phyloP scores from a whole-genome alignment of 2,113 vertebrate genomes.

The Excalfactoria chinensis region DNA sequence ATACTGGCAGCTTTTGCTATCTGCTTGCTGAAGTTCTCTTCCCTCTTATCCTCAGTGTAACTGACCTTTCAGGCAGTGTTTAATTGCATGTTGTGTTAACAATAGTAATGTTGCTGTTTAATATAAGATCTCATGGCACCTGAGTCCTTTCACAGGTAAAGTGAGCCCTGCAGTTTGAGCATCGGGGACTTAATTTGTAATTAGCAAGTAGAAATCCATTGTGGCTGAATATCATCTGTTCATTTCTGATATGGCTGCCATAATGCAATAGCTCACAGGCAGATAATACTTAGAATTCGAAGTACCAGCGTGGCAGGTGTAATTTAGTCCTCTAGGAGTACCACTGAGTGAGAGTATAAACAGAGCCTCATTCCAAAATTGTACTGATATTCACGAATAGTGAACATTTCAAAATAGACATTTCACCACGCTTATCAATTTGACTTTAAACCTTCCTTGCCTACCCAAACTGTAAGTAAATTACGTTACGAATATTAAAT shows the following conservation, averaged over 20 bases:
- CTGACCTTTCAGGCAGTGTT: not conserved
- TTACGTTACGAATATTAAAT: not conserved
- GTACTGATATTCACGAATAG: not conserved
- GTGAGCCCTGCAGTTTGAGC: not conserved
- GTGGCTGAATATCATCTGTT: not conserved
- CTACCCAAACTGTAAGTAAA: not conserved
- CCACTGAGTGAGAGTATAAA: not conserved
- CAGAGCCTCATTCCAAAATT: not conserved
- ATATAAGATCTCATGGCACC: not conserved
- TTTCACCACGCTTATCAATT: not conserved
- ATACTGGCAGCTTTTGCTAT: too few species aligned
- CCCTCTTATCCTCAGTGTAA: not conserved
- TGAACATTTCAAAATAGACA: not conserved
- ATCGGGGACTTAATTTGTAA: not conserved
- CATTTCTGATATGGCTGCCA: not conserved
- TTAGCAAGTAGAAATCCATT: not conserved
- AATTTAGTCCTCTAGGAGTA: not conserved
- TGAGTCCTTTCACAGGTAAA: not conserved
- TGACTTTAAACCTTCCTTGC: not conserved
- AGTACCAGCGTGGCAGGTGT: accelerated
- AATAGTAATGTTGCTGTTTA: not conserved
- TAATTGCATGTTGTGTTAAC: not conserved
- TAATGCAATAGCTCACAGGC: not conserved
- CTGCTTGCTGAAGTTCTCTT: not conserved
- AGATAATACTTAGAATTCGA: not conserved